Evolutionary conservation across 2,113 vertebrate genomes (phyloP).

Genomic region (Vulpes ferrilata): DNA sequence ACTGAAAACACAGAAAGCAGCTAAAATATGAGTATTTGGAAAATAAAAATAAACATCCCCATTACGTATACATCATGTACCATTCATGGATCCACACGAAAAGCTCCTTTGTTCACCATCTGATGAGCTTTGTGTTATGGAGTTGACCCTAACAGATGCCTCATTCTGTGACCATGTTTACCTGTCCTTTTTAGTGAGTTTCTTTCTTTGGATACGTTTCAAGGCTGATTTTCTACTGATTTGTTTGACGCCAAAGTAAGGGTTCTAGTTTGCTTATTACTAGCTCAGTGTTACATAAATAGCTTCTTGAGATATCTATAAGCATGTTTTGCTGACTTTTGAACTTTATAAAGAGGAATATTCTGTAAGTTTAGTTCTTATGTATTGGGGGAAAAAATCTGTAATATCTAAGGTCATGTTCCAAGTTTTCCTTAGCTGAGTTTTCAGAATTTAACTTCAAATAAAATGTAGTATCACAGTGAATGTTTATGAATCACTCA

Average conservation of each 20-base stretch:
- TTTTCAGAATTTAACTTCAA: background rate
- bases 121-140: background rate
- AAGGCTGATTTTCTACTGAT: background rate
- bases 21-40: background rate
- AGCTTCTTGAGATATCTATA: background rate
- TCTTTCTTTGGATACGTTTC: background rate
- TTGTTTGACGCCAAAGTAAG: background rate
- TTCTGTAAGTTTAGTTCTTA: background rate
- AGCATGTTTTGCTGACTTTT: background rate
- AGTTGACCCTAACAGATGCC: accelerated
- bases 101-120: background rate
- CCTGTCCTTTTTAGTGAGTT: background rate
- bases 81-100: background rate
- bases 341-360: background rate
- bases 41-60: constrained; percentile 39
- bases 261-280: background rate
- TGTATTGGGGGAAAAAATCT: background rate
- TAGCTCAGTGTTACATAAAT: background rate
- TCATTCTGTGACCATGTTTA: background rate
- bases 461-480: background rate
- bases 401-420: background rate
- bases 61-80: background rate
- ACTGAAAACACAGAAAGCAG: background rate
- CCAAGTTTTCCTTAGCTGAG: background rate
- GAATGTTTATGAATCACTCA: background rate